Evolutionary conservation across 2,888 invertebrate species (phyloP).

Genomic region (Hemicrepidius hirtus): DNA sequence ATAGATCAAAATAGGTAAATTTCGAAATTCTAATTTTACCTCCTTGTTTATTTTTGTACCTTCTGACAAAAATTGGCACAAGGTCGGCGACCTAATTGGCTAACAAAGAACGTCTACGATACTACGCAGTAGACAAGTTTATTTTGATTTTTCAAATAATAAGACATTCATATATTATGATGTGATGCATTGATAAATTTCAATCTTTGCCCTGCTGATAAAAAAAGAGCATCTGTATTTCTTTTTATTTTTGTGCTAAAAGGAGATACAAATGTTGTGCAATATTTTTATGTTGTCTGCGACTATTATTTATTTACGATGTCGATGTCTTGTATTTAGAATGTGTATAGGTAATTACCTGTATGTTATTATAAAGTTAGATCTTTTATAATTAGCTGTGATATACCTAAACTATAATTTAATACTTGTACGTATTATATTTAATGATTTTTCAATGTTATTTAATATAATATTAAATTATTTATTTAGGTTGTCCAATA

Average conservation of each 20-base stretch:
- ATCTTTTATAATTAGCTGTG: constrained; percentile 27
- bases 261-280: constrained; percentile 30
- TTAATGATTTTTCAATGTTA: constrained; percentile 33
- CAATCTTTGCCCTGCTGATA: neutral
- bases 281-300: constrained; percentile 14
- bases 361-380: constrained; percentile 19
- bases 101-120: constrained; percentile 9
- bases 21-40: neutral
- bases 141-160: constrained; percentile 4
- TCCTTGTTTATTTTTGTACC: neutral
- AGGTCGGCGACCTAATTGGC: constrained; percentile 21
- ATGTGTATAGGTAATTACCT: constrained; percentile 23
- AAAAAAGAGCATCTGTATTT: constrained; percentile 21
- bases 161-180: constrained; percentile 9
- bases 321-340: constrained; percentile 32
- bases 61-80: neutral
- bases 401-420: constrained; percentile 45
- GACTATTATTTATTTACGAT: constrained; percentile 11
- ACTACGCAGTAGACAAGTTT: constrained; percentile 18
- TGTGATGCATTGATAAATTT: constrained; percentile 15
- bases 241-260: constrained; percentile 31
- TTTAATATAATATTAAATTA: constrained; percentile 34
- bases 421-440: constrained; percentile 41
- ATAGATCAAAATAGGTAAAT: neutral
- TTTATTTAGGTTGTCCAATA: constrained; percentile 26